Evolutionary conservation across 1,140 invertebrate species (phyloP).

Genomic region (Euura saliciscinereae): DNA sequence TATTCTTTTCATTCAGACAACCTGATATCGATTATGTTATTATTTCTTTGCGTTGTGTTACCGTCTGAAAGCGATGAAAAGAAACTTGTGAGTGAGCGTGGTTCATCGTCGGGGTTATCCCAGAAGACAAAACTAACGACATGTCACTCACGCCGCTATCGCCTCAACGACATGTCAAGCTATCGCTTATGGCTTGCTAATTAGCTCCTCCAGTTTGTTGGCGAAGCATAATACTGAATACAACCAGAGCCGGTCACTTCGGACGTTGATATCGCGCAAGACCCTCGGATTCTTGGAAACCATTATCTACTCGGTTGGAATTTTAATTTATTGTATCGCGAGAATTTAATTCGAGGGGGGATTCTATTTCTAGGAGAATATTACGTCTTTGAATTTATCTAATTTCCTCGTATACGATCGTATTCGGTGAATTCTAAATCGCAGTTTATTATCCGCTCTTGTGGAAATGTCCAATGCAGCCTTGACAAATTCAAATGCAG

Average conservation of each 20-base stretch:
- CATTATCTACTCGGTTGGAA: background rate
- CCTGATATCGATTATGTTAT: background rate
- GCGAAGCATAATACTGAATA: background rate
- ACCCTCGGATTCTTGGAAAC: background rate
- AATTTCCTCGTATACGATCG: too few relatives aligned
- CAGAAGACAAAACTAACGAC: conserved; percentile 57
- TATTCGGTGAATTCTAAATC: too few relatives aligned
- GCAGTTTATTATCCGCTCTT: too few relatives aligned
- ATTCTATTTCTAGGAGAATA: too few relatives aligned
- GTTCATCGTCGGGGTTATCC: conserved; percentile 58
- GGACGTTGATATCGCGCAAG: background rate
- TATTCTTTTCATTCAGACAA: background rate
- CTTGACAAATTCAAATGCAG: too few relatives aligned
- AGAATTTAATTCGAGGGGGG: too few relatives aligned
- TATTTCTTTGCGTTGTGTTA: background rate
- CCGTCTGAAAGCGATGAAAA: background rate
- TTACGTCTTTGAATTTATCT: too few relatives aligned
- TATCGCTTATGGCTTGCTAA: conserved; percentile 58
- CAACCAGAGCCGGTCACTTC: background rate
- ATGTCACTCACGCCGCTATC: conserved; percentile 45
- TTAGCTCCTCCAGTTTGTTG: conserved; percentile 39
- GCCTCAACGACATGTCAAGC: conserved; percentile 56
- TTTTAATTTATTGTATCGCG: background rate
- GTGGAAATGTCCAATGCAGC: too few relatives aligned
- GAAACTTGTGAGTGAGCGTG: background rate